These are phyloP conservation scores for Equus przewalskii DNA, from an alignment of 2,113 vertebrate species.

Conservation along the genomic window DNA sequence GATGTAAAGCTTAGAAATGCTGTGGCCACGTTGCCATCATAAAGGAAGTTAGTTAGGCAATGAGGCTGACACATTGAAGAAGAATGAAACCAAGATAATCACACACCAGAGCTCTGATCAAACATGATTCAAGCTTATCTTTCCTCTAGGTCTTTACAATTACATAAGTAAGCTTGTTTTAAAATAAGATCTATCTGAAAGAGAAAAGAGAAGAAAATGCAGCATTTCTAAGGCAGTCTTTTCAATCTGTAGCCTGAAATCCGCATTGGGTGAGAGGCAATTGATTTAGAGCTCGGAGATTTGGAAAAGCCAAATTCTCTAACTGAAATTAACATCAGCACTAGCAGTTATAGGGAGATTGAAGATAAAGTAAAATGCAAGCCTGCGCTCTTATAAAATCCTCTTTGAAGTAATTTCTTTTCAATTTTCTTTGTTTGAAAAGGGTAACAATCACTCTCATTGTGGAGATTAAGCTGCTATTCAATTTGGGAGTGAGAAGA, in stretches of 20 bases:
- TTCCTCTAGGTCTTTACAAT: neutral
- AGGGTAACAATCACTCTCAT: neutral
- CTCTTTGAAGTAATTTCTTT: constrained; percentile 54
- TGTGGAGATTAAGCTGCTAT: constrained; percentile 5
- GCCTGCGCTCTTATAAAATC: neutral
- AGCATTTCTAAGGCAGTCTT: neutral
- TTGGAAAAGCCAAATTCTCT: constrained; percentile 43
- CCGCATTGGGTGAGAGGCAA: neutral
- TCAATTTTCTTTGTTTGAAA: constrained; percentile 39
- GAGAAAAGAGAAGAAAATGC: constrained; percentile 40
- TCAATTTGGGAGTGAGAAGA: constrained; percentile 18
- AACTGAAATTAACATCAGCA: neutral
- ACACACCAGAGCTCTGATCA: neutral
- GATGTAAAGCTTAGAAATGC: neutral
- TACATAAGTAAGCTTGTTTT: constrained; percentile 22
- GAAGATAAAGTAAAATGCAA: constrained; percentile 44
- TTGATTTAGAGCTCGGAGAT: constrained; percentile 28
- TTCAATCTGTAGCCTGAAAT: neutral
- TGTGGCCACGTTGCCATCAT: neutral
- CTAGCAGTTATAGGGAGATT: constrained; percentile 2
- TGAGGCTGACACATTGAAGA: neutral
- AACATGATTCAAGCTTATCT: neutral
- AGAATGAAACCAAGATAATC: neutral
- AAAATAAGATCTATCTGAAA: neutral
- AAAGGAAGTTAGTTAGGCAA: neutral